Percentiles rank a stretch among this genome's conserved stretches.
Evolutionary conservation across 2,888 invertebrate genomes (phyloP).

Genomic region (Zhuqinia jingwanae): DNA sequence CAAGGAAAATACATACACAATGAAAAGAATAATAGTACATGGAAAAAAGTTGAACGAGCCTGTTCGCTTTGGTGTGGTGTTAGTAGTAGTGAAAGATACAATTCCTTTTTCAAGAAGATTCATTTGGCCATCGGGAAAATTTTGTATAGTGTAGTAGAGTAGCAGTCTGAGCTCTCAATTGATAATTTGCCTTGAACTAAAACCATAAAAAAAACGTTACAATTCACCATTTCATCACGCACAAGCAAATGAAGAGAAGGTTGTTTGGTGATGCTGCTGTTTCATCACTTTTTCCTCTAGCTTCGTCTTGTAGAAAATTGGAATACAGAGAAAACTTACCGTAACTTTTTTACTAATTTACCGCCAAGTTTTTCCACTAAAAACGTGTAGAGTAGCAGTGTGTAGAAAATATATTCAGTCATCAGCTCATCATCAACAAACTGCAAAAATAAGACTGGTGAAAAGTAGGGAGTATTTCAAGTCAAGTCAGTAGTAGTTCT

Average conservation of each 20-base stretch:
- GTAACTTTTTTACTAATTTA: conserved; percentile 66
- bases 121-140: conserved; percentile 38
- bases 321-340: conserved; percentile 39
- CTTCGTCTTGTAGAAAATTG: neutral
- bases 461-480: neutral
- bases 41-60: conserved; percentile 65
- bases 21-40: conserved; percentile 4
- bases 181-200: conserved; percentile 21
- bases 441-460: conserved; percentile 22
- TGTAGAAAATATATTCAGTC: conserved; percentile 63
- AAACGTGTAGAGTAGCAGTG: conserved; percentile 1
- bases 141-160: too few relatives aligned
- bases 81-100: too few relatives aligned
- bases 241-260: neutral
- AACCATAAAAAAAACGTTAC: conserved; percentile 34
- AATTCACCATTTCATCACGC: neutral
- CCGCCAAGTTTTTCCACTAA: conserved; percentile 48
- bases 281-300: conserved; percentile 50
- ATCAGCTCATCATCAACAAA: conserved; percentile 59
- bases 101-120: conserved; percentile 41
- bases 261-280: neutral
- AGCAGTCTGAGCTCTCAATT: conserved; percentile 13
- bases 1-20: neutral
- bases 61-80: too few relatives aligned
- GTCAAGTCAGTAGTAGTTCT: neutral